Evolutionary conservation across 2,888 invertebrate species (phyloP), one percentile per base, ranked within the genome.

Genomic region (Gibbula magus): DNA sequence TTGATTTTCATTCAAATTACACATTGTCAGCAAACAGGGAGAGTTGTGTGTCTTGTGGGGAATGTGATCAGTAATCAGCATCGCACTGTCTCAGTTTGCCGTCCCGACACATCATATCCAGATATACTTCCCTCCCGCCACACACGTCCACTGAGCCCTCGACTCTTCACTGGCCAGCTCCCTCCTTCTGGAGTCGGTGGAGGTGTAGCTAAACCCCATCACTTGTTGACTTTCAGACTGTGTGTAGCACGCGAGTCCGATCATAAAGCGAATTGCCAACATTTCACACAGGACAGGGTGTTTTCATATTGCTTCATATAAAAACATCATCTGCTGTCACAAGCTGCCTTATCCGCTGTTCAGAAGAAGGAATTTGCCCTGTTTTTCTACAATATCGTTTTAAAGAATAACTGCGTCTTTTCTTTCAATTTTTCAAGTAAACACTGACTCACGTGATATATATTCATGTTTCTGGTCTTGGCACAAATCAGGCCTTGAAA

Each of bases 1-100:
- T 75, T 75, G 22, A 75, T 54, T 54, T 75, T 75, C 52, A 53
- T 52, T 75, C 75, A 75, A 54, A 75, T 75, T 75, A 75, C 75
- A 75, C 75, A 75, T 75, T 53, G 75, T 75, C 53, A 32, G 35
- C 53, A 75, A 75, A 75, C 51, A 75, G 54, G 32, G 32, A 54
- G n/a, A 22, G 7, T 25, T 29, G 18, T 20, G 29, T 22, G 75
- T 35, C 75, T 22, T 29, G 52, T n/a, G 8, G 32, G 54, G 75
- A 75, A 75, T 75, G 75, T 39, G 32, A 54, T 32, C 29, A 32
- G 52, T 54, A 75, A 75, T 54, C 54, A 32, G 10, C 32, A 35
- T 35, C 53, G 54, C 53, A 29, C n/a, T 75, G 54, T 39, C 53
- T 20, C 25, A 53, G 75, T 75, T 52, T 75, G 54, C 75, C 54